Conservation (phyloP, 1,140 invertebrate species). For the Drosophila mauritiana region DNA sequence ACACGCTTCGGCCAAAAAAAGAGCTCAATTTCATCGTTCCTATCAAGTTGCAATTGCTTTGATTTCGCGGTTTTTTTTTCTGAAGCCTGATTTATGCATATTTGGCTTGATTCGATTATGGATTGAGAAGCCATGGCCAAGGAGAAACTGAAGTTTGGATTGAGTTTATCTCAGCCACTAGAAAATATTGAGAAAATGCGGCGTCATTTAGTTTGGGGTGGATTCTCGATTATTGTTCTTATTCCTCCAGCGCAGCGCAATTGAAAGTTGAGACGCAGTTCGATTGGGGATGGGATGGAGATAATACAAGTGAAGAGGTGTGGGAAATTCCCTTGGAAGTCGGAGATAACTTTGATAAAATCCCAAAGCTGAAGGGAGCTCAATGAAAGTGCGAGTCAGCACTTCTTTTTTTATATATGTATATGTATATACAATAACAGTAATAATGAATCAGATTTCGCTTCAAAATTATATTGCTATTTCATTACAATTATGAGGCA, state of each 20-base stretch:
- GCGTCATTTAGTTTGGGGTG: constrained; percentile 47
- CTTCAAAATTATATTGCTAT: background rate
- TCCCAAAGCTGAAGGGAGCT: background rate
- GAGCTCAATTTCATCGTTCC: constrained; percentile 13
- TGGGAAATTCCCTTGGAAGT: constrained; percentile 2
- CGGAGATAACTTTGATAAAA: constrained; percentile 4
- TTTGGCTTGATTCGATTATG: constrained; percentile 13
- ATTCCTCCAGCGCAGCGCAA: constrained; percentile 28
- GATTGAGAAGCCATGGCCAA: too few species aligned
- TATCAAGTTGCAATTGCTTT: constrained; percentile 34
- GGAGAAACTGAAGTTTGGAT: background rate
- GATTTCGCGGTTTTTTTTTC: constrained; percentile 3
- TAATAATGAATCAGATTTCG: background rate
- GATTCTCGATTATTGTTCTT: constrained; percentile 22
- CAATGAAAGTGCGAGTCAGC: constrained; percentile 7
- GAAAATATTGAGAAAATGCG: constrained; percentile 22
- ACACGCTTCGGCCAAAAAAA: constrained; percentile 24
- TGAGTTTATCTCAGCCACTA: constrained; percentile 16
- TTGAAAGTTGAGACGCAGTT: constrained; percentile 40
- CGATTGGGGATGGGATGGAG: constrained; percentile 10
- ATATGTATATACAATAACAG: too few species aligned
- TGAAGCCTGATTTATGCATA: constrained; percentile 24
- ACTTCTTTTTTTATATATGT: too few species aligned
- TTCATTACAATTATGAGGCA: constrained; percentile 2
- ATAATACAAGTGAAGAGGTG: constrained; percentile 3